These are phyloP conservation scores for Anastrepha ludens DNA, from an alignment of 1,140 invertebrate genomes.

Conservation along the genomic window DNA sequence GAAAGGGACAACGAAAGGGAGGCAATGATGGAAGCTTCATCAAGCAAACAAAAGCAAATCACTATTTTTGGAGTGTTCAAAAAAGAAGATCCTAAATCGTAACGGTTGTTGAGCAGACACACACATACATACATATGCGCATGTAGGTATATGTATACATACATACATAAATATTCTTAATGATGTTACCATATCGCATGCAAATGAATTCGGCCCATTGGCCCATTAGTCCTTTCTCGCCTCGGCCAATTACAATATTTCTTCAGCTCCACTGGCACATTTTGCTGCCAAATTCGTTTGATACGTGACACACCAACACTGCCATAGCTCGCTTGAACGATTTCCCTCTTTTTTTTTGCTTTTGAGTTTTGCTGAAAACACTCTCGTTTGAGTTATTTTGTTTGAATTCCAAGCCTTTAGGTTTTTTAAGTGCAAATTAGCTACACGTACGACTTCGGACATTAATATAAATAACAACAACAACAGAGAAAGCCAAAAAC, in stretches of 20 bases:
- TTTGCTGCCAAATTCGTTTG: slow-evolving; percentile 39
- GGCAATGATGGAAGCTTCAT: not conserved
- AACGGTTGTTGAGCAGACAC: not conserved
- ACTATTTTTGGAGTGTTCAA: not conserved
- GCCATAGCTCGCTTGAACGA: not conserved
- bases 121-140: not conserved
- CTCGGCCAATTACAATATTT: slow-evolving; percentile 37
- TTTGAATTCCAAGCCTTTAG: slow-evolving; percentile 16
- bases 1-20: not conserved
- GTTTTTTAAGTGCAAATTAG: not conserved
- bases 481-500: not conserved
- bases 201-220: slow-evolving; percentile 9
- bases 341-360: not conserved
- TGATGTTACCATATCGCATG: not conserved
- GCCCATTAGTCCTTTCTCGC: not conserved
- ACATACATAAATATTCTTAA: not conserved
- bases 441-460: not conserved
- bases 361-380: not conserved
- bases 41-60: not conserved
- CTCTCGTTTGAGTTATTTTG: not conserved
- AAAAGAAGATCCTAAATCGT: not conserved
- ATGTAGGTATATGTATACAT: not conserved
- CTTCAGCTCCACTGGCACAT: not conserved
- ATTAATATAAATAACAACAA: slow-evolving; percentile 34
- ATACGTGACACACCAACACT: slow-evolving; percentile 10